Base-by-base conservation (phyloP, 2,797 vertebrate species). In the Cephalopachus bancanus region DNA sequence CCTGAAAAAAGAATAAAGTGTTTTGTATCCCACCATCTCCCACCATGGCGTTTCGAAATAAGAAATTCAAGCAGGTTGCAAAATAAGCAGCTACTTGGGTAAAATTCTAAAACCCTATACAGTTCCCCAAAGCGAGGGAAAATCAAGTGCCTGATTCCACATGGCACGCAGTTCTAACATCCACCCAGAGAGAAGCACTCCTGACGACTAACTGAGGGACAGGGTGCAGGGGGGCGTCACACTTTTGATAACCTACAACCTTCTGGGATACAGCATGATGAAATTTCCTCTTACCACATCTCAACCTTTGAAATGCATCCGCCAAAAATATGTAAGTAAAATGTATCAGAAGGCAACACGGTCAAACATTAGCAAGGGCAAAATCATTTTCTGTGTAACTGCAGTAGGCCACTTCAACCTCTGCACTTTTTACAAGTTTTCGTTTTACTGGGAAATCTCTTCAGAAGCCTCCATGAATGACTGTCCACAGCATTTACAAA, bases 51-150 rank as follows among this genome's bases (percentile, higher is more conserved):
- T 74, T 83, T 81, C 94, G 89, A 74, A 95, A 97, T 85, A 78
- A 97, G 85, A 93, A 84, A 97, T 89, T 84, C 83, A 92, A 97
- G 59, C 55, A 91, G 0, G 2, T 53, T 91, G 89, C 72, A 65
- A 91, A 89, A 0, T 92, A 95, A 97, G 87, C 3, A 75, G 69
- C 9, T 95, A 95, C 44, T 37, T 67, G 26, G 22, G 33, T 71
- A 26, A 92, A 96, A 90, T 97, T 96, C 84, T 96, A 91, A 94
- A 97, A 96, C 59, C 20, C 75, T 62, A 7, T 10, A 14, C 4
- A 33, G 37, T 92, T 67, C 89, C 37, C 78, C 14, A 72, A 37
- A 80, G 69, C 81, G 33, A 74, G 69, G 87, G 89, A 83, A 86
- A 89, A 72, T 71, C 8, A 89, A 83, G 81, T 37, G 16, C 3